These are phyloP conservation scores for Brachionus rotundiformis DNA, from an alignment of 1,140 invertebrate species.

Conservation along the genomic window DNA sequence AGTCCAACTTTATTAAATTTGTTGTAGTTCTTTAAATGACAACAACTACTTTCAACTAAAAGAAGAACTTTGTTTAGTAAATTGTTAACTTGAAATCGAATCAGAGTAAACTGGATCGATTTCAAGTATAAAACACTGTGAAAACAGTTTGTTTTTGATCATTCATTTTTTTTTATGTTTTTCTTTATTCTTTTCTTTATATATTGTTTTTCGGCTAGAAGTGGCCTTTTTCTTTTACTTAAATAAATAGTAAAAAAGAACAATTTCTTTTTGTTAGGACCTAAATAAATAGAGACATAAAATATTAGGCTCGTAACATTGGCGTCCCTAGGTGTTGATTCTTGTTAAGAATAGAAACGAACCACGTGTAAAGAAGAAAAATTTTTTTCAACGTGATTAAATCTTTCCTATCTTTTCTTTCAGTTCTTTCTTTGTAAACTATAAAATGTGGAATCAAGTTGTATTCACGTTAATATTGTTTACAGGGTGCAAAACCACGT, in stretches of 20 bases:
- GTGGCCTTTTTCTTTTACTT: too few species aligned
- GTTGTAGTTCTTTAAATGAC: not conserved
- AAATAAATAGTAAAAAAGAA: not conserved
- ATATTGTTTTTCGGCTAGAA: not conserved
- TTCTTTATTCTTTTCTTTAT: not conserved
- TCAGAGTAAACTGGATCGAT: not conserved
- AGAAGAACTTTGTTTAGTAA: too few species aligned
- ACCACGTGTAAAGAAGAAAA: not conserved
- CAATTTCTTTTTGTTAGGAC: not conserved
- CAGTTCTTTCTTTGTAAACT: not conserved
- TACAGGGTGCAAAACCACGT: not conserved
- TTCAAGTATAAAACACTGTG: not conserved
- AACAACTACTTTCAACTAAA: not conserved
- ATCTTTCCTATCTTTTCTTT: not conserved
- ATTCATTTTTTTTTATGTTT: not conserved
- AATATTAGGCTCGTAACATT: not conserved
- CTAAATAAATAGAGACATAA: not conserved
- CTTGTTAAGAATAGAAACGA: not conserved
- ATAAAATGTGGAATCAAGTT: slow-evolving; percentile 1
- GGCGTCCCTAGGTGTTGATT: too few species aligned
- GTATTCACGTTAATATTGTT: not conserved
- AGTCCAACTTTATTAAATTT: not conserved
- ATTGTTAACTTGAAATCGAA: not conserved
- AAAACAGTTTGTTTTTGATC: not conserved
- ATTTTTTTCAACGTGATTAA: not conserved